Evolutionary conservation across 2,888 invertebrate genomes (phyloP), one percentile per base, ranked within the genome.

Genomic region (Hipparchia sbordonii): DNA sequence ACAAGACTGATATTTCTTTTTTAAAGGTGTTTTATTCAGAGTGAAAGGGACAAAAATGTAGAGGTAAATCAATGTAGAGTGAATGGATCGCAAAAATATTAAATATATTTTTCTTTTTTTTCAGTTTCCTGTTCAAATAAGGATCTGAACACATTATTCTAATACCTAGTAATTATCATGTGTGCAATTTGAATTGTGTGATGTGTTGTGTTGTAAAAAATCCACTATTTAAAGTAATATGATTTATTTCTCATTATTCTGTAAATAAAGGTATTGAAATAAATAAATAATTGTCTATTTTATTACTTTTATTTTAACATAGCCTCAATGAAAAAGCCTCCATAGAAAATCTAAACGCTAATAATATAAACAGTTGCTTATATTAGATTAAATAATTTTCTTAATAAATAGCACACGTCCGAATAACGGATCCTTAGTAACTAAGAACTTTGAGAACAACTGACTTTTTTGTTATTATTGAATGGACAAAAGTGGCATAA

Each of bases 91-190:
- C 23, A 45, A 48, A 2, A 5, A 9, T 45, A 45, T 7, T 13
- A 61, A 66, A 59, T 70, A n/a, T 67, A 23, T 62, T 33, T 33
- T 48, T 54, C 74, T 73, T 76, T 82, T 39, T 82, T 91, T 92
- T 80, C 89, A 94, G 93, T 81, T 87, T 94, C 77, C 84, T 94
- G 56, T 94, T 94, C 83, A 93, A 91, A 78, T 94, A 87, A 77
- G 73, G 67, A 67, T 13, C 54, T 63, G 51, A 33, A 48, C 63
- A 48, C 54, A 57, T 45, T 39, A 59, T 46, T 52, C 10, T 23
- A 23, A 46, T 51, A 69, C 23, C 23, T 46, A 39, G 23, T 48
- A 12, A 33, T 33, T 48, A 46, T 63, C 45, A 61, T 73, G 71
- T 72, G 72, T 75, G 77, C 77, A 76, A 75, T 76, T 54, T 72